Percentiles rank a stretch among this genome's conserved stretches.
phyloP scores from a whole-genome alignment of 2,888 invertebrate genomes.

The Plemyria rubiginata region DNA sequence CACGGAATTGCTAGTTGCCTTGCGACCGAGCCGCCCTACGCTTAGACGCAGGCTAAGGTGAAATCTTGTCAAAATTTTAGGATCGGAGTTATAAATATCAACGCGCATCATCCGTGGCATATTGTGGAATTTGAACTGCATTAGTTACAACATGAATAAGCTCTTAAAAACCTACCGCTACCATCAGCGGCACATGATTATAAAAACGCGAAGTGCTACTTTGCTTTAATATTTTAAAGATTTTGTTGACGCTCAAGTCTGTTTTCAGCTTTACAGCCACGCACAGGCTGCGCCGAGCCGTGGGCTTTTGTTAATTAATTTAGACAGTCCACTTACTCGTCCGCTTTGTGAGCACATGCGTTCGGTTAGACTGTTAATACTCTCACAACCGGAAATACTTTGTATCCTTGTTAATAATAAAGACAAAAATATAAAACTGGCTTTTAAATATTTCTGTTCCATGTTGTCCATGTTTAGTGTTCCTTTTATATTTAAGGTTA shows the following conservation, averaged over 20 bases:
- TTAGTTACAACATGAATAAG: conserved; percentile 79
- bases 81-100: conserved; percentile 51
- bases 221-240: conserved; percentile 56
- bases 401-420: conserved; percentile 67
- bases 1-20: conserved; percentile 59
- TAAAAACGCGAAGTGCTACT: conserved; percentile 62
- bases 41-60: conserved; percentile 35
- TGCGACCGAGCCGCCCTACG: conserved; percentile 45
- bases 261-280: conserved; percentile 66
- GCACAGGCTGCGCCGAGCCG: conserved; percentile 48
- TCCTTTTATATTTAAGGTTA: no score
- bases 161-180: conserved; percentile 73
- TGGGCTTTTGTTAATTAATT: conserved; percentile 79
- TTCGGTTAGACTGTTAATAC: conserved; percentile 62
- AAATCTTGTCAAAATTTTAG: neutral
- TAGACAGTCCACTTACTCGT: conserved; percentile 75
- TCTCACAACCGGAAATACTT: conserved; percentile 69
- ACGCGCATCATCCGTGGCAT: conserved; percentile 60
- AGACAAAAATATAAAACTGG: conserved; percentile 57
- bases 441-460: conserved; percentile 51
- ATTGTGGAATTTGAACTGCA: conserved; percentile 68
- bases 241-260: conserved; percentile 44
- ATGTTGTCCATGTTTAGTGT: conserved; percentile 6
- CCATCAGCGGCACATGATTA: conserved; percentile 54
- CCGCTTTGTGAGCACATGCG: conserved; percentile 66